Evolutionary conservation across 2,888 invertebrate genomes (phyloP).

Genomic region (Ormyrus nitidulus): DNA sequence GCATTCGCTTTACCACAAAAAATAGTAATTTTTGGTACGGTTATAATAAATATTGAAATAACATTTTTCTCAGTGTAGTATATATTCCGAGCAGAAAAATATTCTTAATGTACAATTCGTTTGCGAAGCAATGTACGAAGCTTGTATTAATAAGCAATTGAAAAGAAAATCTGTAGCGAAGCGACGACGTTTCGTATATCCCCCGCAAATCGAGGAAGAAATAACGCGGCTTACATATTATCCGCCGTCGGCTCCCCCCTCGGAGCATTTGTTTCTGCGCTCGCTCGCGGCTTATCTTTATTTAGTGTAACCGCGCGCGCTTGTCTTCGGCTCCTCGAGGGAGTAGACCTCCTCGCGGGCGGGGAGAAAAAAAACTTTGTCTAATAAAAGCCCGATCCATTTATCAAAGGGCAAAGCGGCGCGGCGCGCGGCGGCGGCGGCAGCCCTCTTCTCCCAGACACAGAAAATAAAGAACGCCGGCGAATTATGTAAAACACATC

Average conservation of each 20-base stretch:
- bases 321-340: conserved; percentile 49
- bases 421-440: not conserved
- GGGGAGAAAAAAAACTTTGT: conserved; percentile 65
- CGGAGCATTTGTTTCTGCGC: conserved; percentile 37
- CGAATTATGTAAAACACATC: conserved; percentile 73
- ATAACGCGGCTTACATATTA: conserved; percentile 7
- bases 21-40: too few species aligned
- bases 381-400: conserved; percentile 73
- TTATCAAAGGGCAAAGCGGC: conserved; percentile 68
- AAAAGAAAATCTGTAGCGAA: too few species aligned
- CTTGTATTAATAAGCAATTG: too few species aligned
- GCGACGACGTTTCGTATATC: not conserved
- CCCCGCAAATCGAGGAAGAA: conserved; percentile 32
- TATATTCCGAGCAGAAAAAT: too few species aligned
- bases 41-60: too few species aligned
- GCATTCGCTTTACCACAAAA: too few species aligned
- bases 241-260: not conserved
- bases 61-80: too few species aligned
- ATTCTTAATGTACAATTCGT: too few species aligned
- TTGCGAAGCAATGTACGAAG: too few species aligned
- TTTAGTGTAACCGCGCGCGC: conserved; percentile 61
- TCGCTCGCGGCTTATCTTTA: conserved; percentile 66
- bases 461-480: conserved; percentile 19
- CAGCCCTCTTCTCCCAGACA: not conserved
- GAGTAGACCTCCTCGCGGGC: conserved; percentile 62